A percentile compares a stretch with the other conserved stretches of the same genome.
phyloP scores from a whole-genome alignment of 2,797 vertebrate genomes.

The Pseudochirops corinnae region DNA sequence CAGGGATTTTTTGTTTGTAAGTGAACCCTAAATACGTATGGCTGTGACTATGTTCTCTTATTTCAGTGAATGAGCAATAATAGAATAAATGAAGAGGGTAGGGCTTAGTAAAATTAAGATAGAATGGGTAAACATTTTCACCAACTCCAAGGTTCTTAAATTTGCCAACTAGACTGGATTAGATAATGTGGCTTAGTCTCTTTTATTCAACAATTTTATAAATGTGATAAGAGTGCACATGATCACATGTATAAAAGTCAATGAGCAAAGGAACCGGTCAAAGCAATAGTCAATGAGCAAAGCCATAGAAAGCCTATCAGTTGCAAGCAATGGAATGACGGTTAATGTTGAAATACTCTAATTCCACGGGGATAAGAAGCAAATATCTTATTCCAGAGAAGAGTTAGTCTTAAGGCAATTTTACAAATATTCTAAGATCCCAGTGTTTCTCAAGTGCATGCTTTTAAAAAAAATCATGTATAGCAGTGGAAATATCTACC shows the following conservation, averaged over 20 bases:
- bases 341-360: conserved; percentile 68
- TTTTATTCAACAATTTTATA: conserved; percentile 61
- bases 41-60: conserved; percentile 53
- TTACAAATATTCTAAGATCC: conserved; percentile 21
- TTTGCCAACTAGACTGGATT: conserved; percentile 35
- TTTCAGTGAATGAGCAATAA: conserved; percentile 51
- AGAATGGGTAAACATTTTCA: conserved; percentile 1
- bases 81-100: neutral
- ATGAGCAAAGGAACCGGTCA: conserved; percentile 51
- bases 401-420: conserved; percentile 33
- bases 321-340: conserved; percentile 71
- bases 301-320: conserved; percentile 67
- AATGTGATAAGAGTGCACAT: conserved; percentile 47
- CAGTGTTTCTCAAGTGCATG: conserved; percentile 61
- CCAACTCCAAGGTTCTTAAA: conserved; percentile 52
- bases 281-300: conserved; percentile 60
- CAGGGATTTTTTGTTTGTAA: conserved; percentile 34
- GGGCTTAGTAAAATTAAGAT: conserved; percentile 42
- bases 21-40: conserved; percentile 27
- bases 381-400: conserved; percentile 58
- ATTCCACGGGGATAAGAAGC: conserved; percentile 75
- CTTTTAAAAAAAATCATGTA: conserved; percentile 35
- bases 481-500: neutral
- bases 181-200: conserved; percentile 33
- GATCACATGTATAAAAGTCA: conserved; percentile 56